phyloP scores from a whole-genome alignment of 64 coral and sea anemone species.

The Porites lutea region DNA sequence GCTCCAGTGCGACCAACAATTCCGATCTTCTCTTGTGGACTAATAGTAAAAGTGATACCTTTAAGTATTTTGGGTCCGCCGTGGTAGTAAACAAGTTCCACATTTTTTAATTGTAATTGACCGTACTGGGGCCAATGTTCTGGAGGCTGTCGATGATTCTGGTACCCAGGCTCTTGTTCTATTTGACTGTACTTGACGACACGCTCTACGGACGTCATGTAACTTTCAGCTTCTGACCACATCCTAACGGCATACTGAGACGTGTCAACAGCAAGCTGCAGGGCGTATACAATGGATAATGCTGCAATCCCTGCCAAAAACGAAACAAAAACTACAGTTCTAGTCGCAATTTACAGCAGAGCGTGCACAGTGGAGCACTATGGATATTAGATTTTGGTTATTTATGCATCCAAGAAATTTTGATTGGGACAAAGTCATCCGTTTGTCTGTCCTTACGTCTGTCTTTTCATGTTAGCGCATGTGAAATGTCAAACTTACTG shows the following conservation, averaged over 20 bases:
- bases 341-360: no score
- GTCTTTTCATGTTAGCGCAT: no score
- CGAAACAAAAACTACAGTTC: no score
- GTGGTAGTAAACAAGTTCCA: slow-evolving; percentile 14
- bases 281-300: no score
- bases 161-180: no score
- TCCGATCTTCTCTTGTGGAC: slow-evolving; percentile 65
- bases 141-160: neutral
- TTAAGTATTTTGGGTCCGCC: slow-evolving; percentile 42
- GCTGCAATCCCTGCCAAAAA: no score
- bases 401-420: no score
- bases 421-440: no score
- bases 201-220: slow-evolving; percentile 83
- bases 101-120: slow-evolving; percentile 25
- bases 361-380: no score
- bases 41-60: slow-evolving; percentile 57
- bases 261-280: neutral
- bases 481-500: no score
- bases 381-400: no score
- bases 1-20: slow-evolving; percentile 77
- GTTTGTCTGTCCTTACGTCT: no score
- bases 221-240: slow-evolving; percentile 64
- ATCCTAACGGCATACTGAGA: slow-evolving; percentile 43
- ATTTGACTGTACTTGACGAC: neutral
- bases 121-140: slow-evolving; percentile 62